Base-by-base conservation (phyloP, 2,888 invertebrate genomes). In the Pteria penguin region DNA sequence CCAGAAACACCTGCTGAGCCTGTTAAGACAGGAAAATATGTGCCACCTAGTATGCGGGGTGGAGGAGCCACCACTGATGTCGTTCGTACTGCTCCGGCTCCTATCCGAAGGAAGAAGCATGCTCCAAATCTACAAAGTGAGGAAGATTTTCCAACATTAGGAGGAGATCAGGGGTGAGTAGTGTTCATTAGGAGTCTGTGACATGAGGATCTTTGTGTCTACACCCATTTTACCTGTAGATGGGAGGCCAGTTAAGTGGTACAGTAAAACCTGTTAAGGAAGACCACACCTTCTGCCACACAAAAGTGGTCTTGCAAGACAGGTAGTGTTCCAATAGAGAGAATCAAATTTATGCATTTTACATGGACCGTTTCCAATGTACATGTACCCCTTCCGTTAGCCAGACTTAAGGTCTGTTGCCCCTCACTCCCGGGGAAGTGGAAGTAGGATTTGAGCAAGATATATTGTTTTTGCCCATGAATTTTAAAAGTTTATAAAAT, bases 121-220 rank as follows among this genome's bases (percentile, higher is more conserved):
- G 89, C 89, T 5, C 90, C 90, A 4, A 90, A 89, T 80, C 70
- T 90, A 52, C 80, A 80, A 33, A 90, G 90, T 82, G 90, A 90
- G 78, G 87, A 85, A 29, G 90, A 90, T 73, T 90, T 90, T 76
- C 90, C 90, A 4, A 87, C 88, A 1, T 80, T 90, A n/a, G 90
- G 90, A 24, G 89, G 76, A 11, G 89, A 89, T 14, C 89, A 75
- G 33, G 80, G 78, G 8, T 67, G 72, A 27, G 27, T 65, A 14
- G 72, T 31, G 32, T 14, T 4, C 14, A 60, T 8, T 18, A 5
- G 45, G n/a, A 24, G 18, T 60, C 8, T 45, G 18, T 45, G 45
- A 14, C 45, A 45, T 0, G 45, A 45, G 18, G 29, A 26, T 27
- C 1, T 22, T 3, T 18, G 8, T 11, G 18, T 45, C 45, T 45